Conservation (phyloP, 2,113 vertebrate species). For the Toxotes chatareus region DNA sequence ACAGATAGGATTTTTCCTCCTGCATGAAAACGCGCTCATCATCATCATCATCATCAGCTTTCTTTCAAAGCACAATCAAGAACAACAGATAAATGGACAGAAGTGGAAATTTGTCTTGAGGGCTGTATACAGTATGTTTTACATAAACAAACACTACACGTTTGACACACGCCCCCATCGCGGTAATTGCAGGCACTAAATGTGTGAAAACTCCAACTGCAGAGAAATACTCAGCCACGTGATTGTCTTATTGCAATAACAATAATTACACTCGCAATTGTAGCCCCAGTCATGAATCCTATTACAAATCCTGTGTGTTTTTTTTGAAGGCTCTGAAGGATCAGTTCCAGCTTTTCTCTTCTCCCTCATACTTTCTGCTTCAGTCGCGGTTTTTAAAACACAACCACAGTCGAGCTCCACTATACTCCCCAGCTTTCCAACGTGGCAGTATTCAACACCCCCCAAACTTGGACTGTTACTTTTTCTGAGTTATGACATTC, state of each 20-base stretch:
- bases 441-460: slow-evolving; percentile 23
- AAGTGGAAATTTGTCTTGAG: slow-evolving; percentile 47
- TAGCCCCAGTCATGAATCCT: slow-evolving; percentile 58
- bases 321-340: slow-evolving; percentile 6
- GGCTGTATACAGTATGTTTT: slow-evolving; percentile 46
- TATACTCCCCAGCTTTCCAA: slow-evolving; percentile 21
- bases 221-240: slow-evolving; percentile 36
- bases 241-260: slow-evolving; percentile 60
- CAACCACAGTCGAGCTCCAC: background rate
- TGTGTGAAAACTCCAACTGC: slow-evolving; percentile 32
- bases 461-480: background rate
- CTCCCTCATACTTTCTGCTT: slow-evolving; percentile 26
- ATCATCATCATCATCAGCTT: slow-evolving; percentile 58
- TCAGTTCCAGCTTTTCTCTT: slow-evolving; percentile 3
- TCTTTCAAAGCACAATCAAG: slow-evolving; percentile 65
- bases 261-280: slow-evolving; percentile 62
- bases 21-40: slow-evolving; percentile 55
- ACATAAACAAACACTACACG: slow-evolving; percentile 66
- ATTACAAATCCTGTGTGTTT: slow-evolving; percentile 56
- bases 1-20: slow-evolving; percentile 73
- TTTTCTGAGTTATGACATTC: background rate
- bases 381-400: slow-evolving; percentile 31
- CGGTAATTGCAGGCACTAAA: slow-evolving; percentile 45
- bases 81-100: slow-evolving; percentile 55
- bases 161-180: slow-evolving; percentile 35